These are phyloP conservation scores for Heliothis peltigera DNA, from an alignment of 2,888 invertebrate species.

Conservation along the genomic window DNA sequence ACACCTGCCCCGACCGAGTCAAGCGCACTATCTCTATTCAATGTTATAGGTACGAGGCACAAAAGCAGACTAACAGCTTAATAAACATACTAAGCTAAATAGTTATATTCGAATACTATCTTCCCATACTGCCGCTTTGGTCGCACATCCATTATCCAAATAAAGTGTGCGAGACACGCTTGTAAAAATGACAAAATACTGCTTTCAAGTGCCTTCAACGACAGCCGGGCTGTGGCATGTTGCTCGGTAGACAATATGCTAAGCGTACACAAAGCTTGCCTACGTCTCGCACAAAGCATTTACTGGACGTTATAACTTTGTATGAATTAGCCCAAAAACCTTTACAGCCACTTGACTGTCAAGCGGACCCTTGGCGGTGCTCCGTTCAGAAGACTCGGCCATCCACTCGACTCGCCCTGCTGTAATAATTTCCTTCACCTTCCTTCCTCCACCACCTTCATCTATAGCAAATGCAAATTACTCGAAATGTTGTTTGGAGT, in stretches of 20 bases:
- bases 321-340: slow-evolving; percentile 70
- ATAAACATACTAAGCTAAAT: too few species aligned
- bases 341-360: slow-evolving; percentile 66
- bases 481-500: too few species aligned
- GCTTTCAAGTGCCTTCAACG: too few species aligned
- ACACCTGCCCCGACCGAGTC: slow-evolving; percentile 26
- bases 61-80: too few species aligned
- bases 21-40: slow-evolving; percentile 14
- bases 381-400: slow-evolving; percentile 50
- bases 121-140: too few species aligned
- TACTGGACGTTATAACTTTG: slow-evolving; percentile 67
- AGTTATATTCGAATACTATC: too few species aligned
- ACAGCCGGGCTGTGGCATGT: slow-evolving; percentile 9
- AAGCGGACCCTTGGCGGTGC: slow-evolving; percentile 47
- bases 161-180: too few species aligned
- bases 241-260: slow-evolving; percentile 49
- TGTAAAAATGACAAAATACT: slow-evolving; percentile 13
- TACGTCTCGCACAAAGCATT: slow-evolving; percentile 48
- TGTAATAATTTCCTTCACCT: slow-evolving; percentile 47
- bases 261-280: slow-evolving; percentile 43
- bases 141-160: too few species aligned
- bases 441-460: too few species aligned
- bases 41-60: too few species aligned
- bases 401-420: slow-evolving; percentile 45
- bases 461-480: too few species aligned